Evolutionary conservation across 2,797 vertebrate species (phyloP), one percentile per base, ranked within the genome.

Genomic region (Darevskia mixta): DNA sequence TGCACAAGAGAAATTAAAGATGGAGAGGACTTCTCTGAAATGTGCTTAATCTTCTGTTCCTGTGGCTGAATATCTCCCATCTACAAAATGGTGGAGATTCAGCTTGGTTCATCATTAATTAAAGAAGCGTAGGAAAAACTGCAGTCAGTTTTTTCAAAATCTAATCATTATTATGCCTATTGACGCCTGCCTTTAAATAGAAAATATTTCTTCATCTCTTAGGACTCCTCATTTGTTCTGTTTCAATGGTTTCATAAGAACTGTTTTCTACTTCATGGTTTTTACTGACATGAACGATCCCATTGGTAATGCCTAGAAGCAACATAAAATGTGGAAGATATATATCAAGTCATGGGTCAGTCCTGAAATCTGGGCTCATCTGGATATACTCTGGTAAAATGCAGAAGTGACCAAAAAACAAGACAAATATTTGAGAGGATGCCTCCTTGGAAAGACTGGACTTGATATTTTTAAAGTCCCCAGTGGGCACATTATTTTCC

Each of bases 111-210:
- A n/a, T 18, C 89, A 83, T 79, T 79, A 91, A 92, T 86, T 61
- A 88, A 92, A 35, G 29, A 84, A 89, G 79, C 15, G 27, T 79
- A 92, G 45, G 71, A 82, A 88, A 93, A 88, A 67, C 64, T 4
- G 0, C 43, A 15, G 72, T 1, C 41, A 85, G 27, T 61, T 8
- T 49, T 89, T 55, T 88, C 78, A 90, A 86, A 81, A 58, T 77
- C 90, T 89, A 55, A 55, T 55, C 49, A 55, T 55, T 49, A 49
- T 49, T 55, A 4, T 55, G 49, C 3, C 3, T 55, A 55, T 58
- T 91, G 89, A 91, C 58, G 93, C 90, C 75, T 89, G 8, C 49
- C 29, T 92, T 82, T 76, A 86, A 85, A 20, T 35, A 20, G 15
- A 79, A 58, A 64, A 27, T 15, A 81, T 81, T 79, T 72, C 83